Conservation (phyloP, 2,797 vertebrate genomes). For the Crenichthys baileyi region DNA sequence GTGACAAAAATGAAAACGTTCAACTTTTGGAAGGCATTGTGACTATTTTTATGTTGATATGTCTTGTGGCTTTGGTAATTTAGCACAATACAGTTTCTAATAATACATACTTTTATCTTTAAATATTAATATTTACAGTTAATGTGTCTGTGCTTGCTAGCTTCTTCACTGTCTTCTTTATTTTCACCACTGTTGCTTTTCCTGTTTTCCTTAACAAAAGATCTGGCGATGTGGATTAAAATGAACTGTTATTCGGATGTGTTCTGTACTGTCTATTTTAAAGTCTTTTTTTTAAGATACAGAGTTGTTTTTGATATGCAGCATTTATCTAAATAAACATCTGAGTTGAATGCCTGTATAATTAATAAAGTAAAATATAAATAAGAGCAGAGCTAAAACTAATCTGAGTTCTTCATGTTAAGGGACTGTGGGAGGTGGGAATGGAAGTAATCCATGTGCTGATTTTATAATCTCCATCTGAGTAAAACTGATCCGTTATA, state of each 20-base stretch:
- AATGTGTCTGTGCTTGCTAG: background rate
- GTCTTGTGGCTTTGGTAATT: background rate
- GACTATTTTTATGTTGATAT: too few species aligned
- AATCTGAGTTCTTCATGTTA: constrained; percentile 36
- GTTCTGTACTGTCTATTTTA: constrained; percentile 6
- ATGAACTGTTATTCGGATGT: constrained; percentile 2
- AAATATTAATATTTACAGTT: constrained; percentile 6
- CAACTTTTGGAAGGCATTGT: too few species aligned
- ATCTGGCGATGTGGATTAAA: background rate
- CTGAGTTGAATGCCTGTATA: background rate
- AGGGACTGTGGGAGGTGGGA: constrained; percentile 36
- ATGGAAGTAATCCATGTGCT: constrained; percentile 35
- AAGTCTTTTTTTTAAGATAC: constrained; percentile 9
- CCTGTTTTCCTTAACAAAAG: constrained; percentile 15
- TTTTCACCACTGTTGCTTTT: constrained; percentile 5
- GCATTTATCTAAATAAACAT: background rate
- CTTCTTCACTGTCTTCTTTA: constrained; percentile 10
- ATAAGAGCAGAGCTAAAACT: background rate
- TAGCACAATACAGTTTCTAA: background rate
- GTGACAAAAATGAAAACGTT: too few species aligned
- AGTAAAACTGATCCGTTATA: constrained; percentile 71
- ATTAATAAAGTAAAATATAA: background rate
- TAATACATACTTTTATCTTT: background rate
- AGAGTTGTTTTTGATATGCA: background rate
- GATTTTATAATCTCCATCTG: constrained; percentile 67